Evolutionary conservation across 1,140 invertebrate species (phyloP).

Genomic region (Zaprionus davidi): DNA sequence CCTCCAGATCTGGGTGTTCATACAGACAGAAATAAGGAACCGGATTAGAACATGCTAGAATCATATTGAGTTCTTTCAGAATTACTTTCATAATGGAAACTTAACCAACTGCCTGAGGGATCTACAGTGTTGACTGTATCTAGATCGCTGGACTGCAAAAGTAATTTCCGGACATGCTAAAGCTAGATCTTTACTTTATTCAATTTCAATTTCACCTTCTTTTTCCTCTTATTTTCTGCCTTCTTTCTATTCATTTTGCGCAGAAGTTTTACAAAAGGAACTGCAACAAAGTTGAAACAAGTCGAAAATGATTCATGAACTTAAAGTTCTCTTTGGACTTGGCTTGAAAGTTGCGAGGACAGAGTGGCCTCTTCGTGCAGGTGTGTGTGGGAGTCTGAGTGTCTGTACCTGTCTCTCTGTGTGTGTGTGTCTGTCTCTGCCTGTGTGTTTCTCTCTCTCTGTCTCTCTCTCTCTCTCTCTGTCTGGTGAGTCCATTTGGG

Average conservation of each 20-base stretch:
- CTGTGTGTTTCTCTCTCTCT: not conserved
- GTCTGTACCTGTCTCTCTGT: not conserved
- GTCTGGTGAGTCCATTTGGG: not conserved
- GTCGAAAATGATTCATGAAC: conserved; percentile 7
- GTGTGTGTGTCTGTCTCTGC: not conserved
- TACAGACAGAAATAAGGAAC: too few relatives aligned
- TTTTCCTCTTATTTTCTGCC: not conserved
- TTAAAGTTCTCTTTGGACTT: not conserved
- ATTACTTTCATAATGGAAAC: too few relatives aligned
- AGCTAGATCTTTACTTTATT: not conserved
- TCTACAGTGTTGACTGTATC: not conserved
- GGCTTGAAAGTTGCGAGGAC: not conserved
- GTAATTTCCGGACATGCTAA: not conserved
- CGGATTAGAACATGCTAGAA: too few relatives aligned
- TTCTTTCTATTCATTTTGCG: not conserved
- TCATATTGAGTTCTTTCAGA: too few relatives aligned
- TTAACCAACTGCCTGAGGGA: not conserved
- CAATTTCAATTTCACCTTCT: not conserved
- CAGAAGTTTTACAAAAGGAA: not conserved
- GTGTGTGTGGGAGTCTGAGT: not conserved
- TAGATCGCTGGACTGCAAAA: not conserved
- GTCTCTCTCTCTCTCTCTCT: not conserved
- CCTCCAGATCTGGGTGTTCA: too few relatives aligned
- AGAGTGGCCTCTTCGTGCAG: not conserved
- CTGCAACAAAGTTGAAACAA: not conserved